Conservation (phyloP, 2,888 invertebrate species). For the Spodoptera littoralis region DNA sequence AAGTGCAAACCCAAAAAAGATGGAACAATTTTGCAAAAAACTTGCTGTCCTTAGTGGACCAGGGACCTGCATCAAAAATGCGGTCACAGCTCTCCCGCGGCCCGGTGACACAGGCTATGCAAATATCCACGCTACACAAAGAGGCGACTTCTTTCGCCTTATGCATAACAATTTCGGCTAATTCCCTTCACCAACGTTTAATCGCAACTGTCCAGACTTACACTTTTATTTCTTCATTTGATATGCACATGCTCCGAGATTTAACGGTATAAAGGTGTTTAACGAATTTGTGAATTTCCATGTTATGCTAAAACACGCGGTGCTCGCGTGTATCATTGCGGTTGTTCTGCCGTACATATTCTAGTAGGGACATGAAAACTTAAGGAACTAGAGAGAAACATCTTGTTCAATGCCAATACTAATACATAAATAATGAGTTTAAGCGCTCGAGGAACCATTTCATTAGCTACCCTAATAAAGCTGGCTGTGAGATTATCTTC, state of each 20-base stretch:
- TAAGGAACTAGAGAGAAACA: constrained; percentile 40
- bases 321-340: constrained; percentile 26
- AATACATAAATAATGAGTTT: constrained; percentile 41
- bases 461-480: constrained; percentile 44
- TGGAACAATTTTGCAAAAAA: constrained; percentile 30
- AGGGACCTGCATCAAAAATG: constrained; percentile 49
- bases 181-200: constrained; percentile 39
- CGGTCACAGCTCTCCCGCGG: constrained; percentile 33
- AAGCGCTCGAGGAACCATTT: constrained; percentile 37
- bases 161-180: constrained; percentile 52
- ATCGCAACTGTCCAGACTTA: constrained; percentile 17
- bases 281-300: neutral
- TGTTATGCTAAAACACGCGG: constrained; percentile 8
- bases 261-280: constrained; percentile 2
- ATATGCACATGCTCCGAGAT: neutral
- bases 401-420: constrained; percentile 39
- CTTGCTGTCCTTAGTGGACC: constrained; percentile 19
- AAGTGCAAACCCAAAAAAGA: constrained; percentile 23
- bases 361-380: constrained; percentile 40
- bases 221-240: constrained; percentile 7
- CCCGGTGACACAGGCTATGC: constrained; percentile 48
- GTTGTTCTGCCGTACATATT: constrained; percentile 37
- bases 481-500: constrained; percentile 34
- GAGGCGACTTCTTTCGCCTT: constrained; percentile 49
- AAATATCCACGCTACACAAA: constrained; percentile 39